Base-by-base conservation (phyloP, 2,797 vertebrate genomes). In the Anomalospiza imberbis region DNA sequence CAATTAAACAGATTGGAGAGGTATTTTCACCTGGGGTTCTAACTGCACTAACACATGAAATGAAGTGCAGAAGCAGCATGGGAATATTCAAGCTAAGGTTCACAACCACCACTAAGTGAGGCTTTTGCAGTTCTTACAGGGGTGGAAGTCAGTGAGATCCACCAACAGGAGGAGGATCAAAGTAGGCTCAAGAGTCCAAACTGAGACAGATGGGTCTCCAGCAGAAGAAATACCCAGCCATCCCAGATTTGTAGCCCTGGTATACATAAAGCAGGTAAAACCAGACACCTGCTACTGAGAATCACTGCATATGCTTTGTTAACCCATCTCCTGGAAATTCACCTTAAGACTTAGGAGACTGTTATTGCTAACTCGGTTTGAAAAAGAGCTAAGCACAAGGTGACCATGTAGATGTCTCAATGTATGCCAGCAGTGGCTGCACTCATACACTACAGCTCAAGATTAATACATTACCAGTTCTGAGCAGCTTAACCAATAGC, bases 401-500 rank as follows among this genome's bases (percentile, higher is more conserved):
- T 44, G 63, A 77, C 34, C 74, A 71, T 0, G 1, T 3, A 74
- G 47, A 90, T 54, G 65, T 67, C 74, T 95, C 82, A 51, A 91
- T 40, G 22, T 36, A 73, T 0, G 1, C 40, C 61, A 82, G 29
- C 55, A 70, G 48, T 0, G 29, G n/a, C 75, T 74, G n/a, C 3
- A 7, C 47, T 79, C 36, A 47, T 22, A 63, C n/a, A 31, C 34
- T 54, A 36, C 51, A 73, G 88, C 62, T 79, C 63, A n/a, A 77
- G 80, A 94, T 83, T 88, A 88, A 82, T 34, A 45, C 63, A 85
- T 88, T 88, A 95, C 32, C 53, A 57, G 48, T 72, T 95, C 25
- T 88, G 82, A 96, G 81, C 32, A 4, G 83, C 65, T 94, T 91
- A 95, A 89, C 63, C 87, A 87, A 80, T 25, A 91, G 88, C 81